Evolutionary conservation across 2,113 vertebrate genomes (phyloP).

Genomic region (Cebidichthys violaceus): DNA sequence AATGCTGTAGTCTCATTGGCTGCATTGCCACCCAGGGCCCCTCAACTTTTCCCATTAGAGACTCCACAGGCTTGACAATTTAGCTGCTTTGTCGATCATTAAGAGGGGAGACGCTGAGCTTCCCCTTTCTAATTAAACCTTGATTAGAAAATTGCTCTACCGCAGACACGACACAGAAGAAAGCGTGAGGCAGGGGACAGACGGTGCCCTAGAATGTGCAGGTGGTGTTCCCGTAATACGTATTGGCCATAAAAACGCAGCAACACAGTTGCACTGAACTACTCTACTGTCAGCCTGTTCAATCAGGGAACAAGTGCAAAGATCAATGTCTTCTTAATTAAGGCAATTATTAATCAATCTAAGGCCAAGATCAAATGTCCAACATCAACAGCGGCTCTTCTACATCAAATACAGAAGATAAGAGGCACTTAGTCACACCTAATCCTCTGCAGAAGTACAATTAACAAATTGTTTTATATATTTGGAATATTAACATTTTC

Average conservation of each 20-base stretch:
- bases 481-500: not conserved
- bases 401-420: not conserved
- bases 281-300: not conserved
- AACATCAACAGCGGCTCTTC: constrained; percentile 1
- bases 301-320: constrained; percentile 1
- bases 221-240: constrained; percentile 31
- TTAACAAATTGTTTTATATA: not conserved
- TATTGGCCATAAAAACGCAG: constrained; percentile 4
- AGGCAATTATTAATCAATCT: not conserved
- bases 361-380: not conserved
- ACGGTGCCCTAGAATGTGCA: constrained; percentile 28
- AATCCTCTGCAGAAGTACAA: not conserved
- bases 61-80: constrained; percentile 68
- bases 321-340: not conserved
- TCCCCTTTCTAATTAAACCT: constrained; percentile 76
- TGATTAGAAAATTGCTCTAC: constrained; percentile 75
- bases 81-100: constrained; percentile 70
- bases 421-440: not conserved
- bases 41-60: constrained; percentile 63
- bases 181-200: constrained; percentile 31
- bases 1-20: constrained; percentile 42
- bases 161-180: constrained; percentile 40
- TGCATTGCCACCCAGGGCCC: constrained; percentile 54
- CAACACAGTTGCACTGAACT: not conserved
- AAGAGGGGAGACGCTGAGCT: constrained; percentile 54